Conservation (phyloP, 2,113 vertebrate genomes). For the Tachysurus vachellii region DNA sequence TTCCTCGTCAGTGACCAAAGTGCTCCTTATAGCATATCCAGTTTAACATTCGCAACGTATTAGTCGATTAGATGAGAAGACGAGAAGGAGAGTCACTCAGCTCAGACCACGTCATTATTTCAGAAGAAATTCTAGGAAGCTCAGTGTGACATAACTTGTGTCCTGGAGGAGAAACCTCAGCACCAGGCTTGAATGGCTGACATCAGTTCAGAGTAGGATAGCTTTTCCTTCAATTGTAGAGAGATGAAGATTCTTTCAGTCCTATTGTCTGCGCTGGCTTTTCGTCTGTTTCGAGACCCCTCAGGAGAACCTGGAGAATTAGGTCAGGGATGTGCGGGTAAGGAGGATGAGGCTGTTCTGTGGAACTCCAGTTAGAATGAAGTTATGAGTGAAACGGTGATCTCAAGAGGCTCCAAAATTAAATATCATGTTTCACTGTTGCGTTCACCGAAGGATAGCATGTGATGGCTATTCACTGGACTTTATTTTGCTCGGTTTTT, state of each 20-base stretch:
- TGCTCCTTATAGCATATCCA: neutral
- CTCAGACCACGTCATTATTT: constrained; percentile 45
- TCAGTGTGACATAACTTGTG: constrained; percentile 43
- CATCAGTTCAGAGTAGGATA: constrained; percentile 63
- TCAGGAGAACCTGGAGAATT: constrained; percentile 64
- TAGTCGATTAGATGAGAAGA: neutral
- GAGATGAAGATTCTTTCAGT: constrained; percentile 63
- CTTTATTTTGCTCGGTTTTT: neutral
- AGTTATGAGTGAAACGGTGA: neutral
- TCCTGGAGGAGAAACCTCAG: constrained; percentile 65
- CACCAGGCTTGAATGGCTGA: constrained; percentile 61
- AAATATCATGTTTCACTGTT: neutral
- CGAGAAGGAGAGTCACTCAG: constrained; percentile 29
- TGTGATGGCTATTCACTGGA: neutral
- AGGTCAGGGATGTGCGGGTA: constrained; percentile 63
- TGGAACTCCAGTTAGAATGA: constrained; percentile 14
- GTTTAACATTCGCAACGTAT: constrained; percentile 10
- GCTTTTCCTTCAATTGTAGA: constrained; percentile 75
- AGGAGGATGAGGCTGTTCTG: neutral
- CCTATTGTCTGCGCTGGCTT: constrained; percentile 68
- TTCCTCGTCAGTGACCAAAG: neutral
- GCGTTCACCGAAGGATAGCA: too few species aligned
- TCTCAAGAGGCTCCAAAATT: neutral
- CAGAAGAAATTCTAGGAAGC: neutral
- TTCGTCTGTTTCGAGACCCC: constrained; percentile 67